phyloP scores from a whole-genome alignment of 1,140 invertebrate species.

The Doryteuthis pealeii region DNA sequence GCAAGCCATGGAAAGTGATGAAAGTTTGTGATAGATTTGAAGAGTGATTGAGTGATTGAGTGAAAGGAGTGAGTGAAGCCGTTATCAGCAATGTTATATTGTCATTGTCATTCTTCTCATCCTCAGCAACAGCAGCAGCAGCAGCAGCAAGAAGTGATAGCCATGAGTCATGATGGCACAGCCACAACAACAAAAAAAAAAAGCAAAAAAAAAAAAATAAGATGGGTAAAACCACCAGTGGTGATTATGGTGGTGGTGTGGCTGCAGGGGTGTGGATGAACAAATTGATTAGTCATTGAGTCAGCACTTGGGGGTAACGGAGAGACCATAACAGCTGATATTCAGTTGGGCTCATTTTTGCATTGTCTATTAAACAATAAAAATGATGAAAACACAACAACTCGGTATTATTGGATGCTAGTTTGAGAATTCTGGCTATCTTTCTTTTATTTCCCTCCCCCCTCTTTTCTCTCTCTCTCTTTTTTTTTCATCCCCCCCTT shows the following conservation, averaged over 20 bases:
- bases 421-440: neutral
- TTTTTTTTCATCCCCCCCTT: neutral
- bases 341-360: neutral
- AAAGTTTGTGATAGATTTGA: constrained; percentile 58
- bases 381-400: neutral
- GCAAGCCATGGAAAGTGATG: constrained; percentile 61
- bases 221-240: neutral
- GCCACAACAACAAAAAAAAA: neutral
- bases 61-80: neutral
- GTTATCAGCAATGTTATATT: neutral
- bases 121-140: neutral
- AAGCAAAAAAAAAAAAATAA: neutral
- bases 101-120: neutral
- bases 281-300: neutral
- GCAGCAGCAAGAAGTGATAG: neutral
- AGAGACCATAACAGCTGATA: neutral
- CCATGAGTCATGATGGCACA: neutral
- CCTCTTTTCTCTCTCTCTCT: neutral
- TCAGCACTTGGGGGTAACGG: neutral
- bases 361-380: neutral
- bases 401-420: too few species aligned
- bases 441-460: neutral
- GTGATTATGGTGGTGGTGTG: neutral
- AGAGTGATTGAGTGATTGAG: neutral
- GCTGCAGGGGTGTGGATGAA: neutral